Base-by-base conservation (phyloP, 2,797 vertebrate genomes). In the Cuniculus paca region DNA sequence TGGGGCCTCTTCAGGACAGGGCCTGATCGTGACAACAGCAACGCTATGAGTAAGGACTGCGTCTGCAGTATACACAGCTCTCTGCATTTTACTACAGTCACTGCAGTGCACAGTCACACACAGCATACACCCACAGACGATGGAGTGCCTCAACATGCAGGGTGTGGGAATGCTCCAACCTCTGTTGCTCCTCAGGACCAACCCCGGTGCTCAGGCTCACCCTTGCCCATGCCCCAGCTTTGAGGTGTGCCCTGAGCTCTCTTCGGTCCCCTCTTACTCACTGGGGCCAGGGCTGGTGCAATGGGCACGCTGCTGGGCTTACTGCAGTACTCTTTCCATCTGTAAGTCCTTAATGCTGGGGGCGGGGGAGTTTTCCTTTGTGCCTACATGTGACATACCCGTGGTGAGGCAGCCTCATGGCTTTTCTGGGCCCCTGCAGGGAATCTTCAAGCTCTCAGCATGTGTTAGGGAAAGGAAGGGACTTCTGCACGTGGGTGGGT, bases 301-400 rank as follows among this genome's bases (percentile, higher is more conserved):
- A 0, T 2, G 34, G 77, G 7, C 0, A 3, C 0, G 0, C 58
- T 54, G 50, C 28, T 68, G 22, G 14, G 22, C 17, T 65, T 72
- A 6, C 36, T 17, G 36, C 1, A 60, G 24, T n/a, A 1, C 17
- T 83, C 45, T 39, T 17, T 39, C 61, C 22, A 7, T 11, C 63
- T 58, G 42, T 52, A 78, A 63, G 74, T 28, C 45, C 26, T 81
- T 36, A 1, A 20, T 17, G 4, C 24, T 81, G 61, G 56, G 24
- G 79, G 22, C 42, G 34, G 24, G 34, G 48, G 56, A 42, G 5
- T 3, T 65, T 34, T 72, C 26, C 36, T 72, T 22, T 28, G 31
- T 28, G 20, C 26, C 54, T 52, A 58, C 65, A 45, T 28, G 54
- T 50, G 4, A 75, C n/a, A 48, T 81, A 31, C 1, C 50, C 28